phyloP scores from a whole-genome alignment of 1,140 invertebrate genomes.

The Hesperophylax magnus region DNA sequence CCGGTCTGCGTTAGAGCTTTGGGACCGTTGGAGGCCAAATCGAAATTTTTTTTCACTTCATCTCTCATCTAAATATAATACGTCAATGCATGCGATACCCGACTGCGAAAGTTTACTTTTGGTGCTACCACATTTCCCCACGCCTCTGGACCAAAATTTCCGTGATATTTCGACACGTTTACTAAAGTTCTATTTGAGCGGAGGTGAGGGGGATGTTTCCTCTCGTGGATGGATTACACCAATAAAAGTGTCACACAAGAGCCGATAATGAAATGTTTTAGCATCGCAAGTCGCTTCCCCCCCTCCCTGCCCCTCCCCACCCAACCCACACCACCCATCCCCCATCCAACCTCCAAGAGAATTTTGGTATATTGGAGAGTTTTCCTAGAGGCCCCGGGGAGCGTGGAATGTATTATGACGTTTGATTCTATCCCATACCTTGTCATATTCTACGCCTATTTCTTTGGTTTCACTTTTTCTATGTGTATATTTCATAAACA shows the following conservation, averaged over 20 bases:
- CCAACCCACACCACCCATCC: background rate
- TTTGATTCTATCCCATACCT: background rate
- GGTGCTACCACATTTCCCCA: background rate
- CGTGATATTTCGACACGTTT: conserved; percentile 7
- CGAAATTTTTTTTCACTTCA: too few species aligned
- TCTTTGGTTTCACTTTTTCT: too few species aligned
- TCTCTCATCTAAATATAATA: too few species aligned
- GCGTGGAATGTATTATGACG: background rate
- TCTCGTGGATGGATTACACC: conserved; percentile 52
- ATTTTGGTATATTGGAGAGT: background rate
- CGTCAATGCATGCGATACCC: too few species aligned
- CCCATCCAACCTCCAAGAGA: background rate
- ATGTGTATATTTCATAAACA: too few species aligned
- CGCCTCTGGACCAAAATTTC: background rate
- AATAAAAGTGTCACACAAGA: conserved; percentile 54
- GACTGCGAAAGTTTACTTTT: too few species aligned
- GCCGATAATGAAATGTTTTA: conserved; percentile 56
- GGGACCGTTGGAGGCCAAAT: too few species aligned
- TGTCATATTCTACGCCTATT: background rate
- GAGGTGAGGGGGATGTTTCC: conserved; percentile 12
- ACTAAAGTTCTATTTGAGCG: conserved; percentile 11
- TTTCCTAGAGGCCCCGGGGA: background rate
- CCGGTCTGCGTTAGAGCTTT: too few species aligned
- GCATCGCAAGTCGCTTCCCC: conserved; percentile 36
- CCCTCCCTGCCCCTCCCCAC: background rate